phyloP scores from a whole-genome alignment of 2,888 invertebrate genomes.

The Cantharis nigra region DNA sequence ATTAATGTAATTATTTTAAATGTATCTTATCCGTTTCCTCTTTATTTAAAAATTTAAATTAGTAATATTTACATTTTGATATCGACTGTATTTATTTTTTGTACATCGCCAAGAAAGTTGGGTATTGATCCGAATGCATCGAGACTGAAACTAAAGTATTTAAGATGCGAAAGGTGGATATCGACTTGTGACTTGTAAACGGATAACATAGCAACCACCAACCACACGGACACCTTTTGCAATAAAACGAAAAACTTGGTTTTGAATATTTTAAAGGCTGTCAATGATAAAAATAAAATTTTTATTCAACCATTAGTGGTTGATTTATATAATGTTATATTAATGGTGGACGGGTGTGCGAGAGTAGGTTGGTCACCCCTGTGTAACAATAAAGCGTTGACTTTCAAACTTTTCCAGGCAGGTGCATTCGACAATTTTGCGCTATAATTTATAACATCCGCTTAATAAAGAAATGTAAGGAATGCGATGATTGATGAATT shows the following conservation, averaged over 20 bases:
- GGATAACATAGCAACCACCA: background rate
- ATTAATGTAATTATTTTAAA: background rate
- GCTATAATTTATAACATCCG: background rate
- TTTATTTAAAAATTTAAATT: background rate
- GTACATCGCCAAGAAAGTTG: background rate
- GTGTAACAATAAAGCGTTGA: background rate
- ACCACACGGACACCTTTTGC: background rate
- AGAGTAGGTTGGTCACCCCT: background rate
- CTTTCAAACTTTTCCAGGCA: background rate
- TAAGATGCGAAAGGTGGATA: background rate
- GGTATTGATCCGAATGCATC: background rate
- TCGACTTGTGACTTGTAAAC: background rate
- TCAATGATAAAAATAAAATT: no score
- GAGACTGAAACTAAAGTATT: background rate
- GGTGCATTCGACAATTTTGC: background rate
- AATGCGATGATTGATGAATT: background rate
- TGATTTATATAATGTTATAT: background rate
- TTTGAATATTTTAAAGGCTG: no score
- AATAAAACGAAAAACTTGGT: background rate
- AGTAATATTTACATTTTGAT: background rate
- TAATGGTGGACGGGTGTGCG: background rate
- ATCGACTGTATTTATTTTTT: background rate
- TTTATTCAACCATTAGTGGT: background rate
- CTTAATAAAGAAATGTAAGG: background rate
- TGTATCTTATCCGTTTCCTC: background rate